Conservation (phyloP, 2,888 invertebrate species). For the Anthrax anthrax region DNA sequence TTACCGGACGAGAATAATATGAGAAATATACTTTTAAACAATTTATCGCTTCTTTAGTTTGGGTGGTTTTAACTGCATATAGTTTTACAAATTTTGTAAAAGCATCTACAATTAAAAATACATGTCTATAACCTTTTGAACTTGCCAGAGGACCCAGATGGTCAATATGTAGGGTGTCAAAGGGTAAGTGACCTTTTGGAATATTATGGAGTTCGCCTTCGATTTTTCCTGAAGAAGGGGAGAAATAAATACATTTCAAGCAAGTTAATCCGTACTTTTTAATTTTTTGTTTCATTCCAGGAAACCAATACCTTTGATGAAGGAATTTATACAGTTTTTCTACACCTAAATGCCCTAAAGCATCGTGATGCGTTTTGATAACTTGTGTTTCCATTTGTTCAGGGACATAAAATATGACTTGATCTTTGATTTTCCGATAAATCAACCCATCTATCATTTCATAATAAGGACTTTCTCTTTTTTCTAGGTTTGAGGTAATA, state of each 20-base stretch:
- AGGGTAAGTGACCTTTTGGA: conserved; percentile 22
- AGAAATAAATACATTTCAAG: conserved; percentile 22
- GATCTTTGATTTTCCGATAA: conserved; percentile 6
- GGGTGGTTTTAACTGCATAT: too few relatives aligned
- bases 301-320: conserved; percentile 21
- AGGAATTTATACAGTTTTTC: too few relatives aligned
- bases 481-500: conserved; percentile 12
- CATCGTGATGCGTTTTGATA: too few relatives aligned
- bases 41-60: too few relatives aligned
- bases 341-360: too few relatives aligned
- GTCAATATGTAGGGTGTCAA: conserved; percentile 25
- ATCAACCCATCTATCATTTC: conserved; percentile 9
- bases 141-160: conserved; percentile 21
- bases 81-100: too few relatives aligned
- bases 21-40: too few relatives aligned
- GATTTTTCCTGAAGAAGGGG: conserved; percentile 16
- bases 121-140: conserved; percentile 17
- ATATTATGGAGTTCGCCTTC: conserved; percentile 26
- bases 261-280: conserved; percentile 26
- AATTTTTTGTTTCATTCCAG: conserved; percentile 22
- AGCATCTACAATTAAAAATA: conserved; percentile 22
- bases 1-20: too few relatives aligned
- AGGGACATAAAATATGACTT: conserved; percentile 5
- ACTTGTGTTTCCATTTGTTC: too few relatives aligned
- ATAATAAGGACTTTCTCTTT: conserved; percentile 7